A percentile compares a stretch with the other conserved stretches of the same genome.
Evolutionary conservation across 2,888 invertebrate species (phyloP).

Genomic region (Callyntrura guangdongensis): DNA sequence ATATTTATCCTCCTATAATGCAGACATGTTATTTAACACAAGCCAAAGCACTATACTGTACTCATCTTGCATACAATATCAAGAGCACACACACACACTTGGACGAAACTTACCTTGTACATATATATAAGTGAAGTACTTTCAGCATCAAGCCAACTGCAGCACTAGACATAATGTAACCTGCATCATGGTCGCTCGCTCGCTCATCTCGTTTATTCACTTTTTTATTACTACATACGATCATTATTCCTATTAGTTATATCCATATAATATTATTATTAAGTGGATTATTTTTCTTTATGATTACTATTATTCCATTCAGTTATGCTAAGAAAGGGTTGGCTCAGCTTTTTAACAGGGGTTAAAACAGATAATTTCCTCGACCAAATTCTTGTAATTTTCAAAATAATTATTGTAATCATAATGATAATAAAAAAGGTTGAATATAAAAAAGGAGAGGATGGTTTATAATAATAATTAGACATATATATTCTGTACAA

Average conservation of each 20-base stretch:
- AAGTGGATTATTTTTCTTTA: constrained; percentile 78
- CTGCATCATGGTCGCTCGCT: constrained; percentile 58
- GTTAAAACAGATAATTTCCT: constrained; percentile 83
- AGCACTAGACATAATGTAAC: constrained; percentile 15
- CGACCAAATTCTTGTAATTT: constrained; percentile 83
- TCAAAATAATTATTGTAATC: constrained; percentile 83
- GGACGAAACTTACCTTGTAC: background rate
- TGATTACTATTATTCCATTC: constrained; percentile 78
- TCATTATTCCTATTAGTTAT: constrained; percentile 78
- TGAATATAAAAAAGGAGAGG: constrained; percentile 72
- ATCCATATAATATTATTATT: constrained; percentile 78
- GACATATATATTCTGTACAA: constrained; percentile 81
- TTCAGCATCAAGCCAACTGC: constrained; percentile 44
- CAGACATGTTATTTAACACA: constrained; percentile 61
- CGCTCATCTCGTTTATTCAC: constrained; percentile 75
- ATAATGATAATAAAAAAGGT: constrained; percentile 77
- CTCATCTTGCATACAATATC: constrained; percentile 19
- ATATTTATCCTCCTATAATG: constrained; percentile 8
- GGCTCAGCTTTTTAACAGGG: constrained; percentile 82
- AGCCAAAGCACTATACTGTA: constrained; percentile 48
- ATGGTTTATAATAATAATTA: constrained; percentile 79
- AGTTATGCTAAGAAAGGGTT: constrained; percentile 79
- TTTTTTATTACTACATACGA: constrained; percentile 71
- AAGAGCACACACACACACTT: constrained; percentile 9
- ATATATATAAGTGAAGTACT: background rate